Base-by-base conservation (phyloP, 1,140 invertebrate species). In the Plutomurus gul region DNA sequence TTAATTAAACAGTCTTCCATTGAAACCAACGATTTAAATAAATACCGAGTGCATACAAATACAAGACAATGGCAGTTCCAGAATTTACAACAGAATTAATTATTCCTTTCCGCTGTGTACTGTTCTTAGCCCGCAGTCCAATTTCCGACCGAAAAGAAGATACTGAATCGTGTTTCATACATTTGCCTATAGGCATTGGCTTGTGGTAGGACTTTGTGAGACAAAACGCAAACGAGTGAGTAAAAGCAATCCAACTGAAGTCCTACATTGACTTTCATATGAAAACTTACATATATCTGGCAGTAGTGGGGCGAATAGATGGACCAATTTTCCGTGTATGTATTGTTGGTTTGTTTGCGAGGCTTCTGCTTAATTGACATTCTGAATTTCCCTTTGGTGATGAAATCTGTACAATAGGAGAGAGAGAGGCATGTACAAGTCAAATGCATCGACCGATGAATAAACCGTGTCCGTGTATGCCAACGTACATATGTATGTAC, bases 71-170 rank as follows among this genome's bases (percentile, higher is more conserved):
- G 56, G 36, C 56, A 65, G 25, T n/a, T n/a, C 27, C 27, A 65
- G 56, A 65, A 65, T 65, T 65, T 65, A 65, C 56, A 30, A 65
- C 27, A 65, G 56, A 65, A 65, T 65, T 65, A 65, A 65, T 65
- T 65, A 65, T 65, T 65, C 56, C 56, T 33, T 65, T 65, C 56
- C 56, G 56, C 56, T 65, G 16, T 30, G 27, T 33, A 33, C n/a
- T 65, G 36, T 16, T 27, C 36, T n/a, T 33, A 65, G 18, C 36
- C 56, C 56, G 27, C 39, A 43, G n/a, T 43, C n/a, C 39, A 43
- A 43, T n/a, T 43, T n/a, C n/a, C n/a, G n/a, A n/a, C n/a, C n/a
- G n/a, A n/a, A n/a, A n/a, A n/a, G n/a, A n/a, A n/a, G n/a, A n/a
- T n/a, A n/a, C n/a, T n/a, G n/a, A n/a, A n/a, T n/a, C n/a, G n/a